These are phyloP conservation scores for Drosophila helvetica DNA, from an alignment of 2,888 invertebrate genomes.

Conservation along the genomic window DNA sequence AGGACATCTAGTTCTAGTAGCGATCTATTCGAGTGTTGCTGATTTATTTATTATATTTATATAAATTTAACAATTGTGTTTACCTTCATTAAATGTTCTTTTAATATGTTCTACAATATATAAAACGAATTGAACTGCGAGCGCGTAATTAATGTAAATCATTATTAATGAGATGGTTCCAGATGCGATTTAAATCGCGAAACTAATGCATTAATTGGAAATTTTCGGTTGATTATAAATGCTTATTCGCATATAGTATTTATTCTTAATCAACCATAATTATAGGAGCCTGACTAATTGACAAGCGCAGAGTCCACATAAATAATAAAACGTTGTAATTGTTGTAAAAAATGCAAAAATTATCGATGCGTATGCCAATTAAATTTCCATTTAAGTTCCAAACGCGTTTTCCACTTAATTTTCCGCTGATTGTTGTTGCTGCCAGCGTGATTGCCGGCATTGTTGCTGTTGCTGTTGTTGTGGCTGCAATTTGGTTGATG, in stretches of 20 bases:
- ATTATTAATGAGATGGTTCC: constrained; percentile 23
- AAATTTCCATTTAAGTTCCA: constrained; percentile 65
- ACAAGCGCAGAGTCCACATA: constrained; percentile 55
- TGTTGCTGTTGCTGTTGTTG: constrained; percentile 30
- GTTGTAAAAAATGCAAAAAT: constrained; percentile 53
- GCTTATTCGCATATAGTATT: constrained; percentile 8
- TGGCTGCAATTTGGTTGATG: constrained; percentile 43
- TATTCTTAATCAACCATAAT: constrained; percentile 48
- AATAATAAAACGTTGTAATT: constrained; percentile 67
- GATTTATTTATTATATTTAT: no score
- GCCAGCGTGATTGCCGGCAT: constrained; percentile 34
- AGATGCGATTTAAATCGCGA: constrained; percentile 1
- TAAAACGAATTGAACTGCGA: background rate
- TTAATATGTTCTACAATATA: background rate
- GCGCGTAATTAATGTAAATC: constrained; percentile 12
- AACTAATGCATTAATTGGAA: constrained; percentile 16
- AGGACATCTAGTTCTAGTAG: no score
- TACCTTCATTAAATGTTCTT: constrained; percentile 9
- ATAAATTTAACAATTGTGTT: no score
- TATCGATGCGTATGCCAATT: constrained; percentile 69
- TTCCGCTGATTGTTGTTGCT: constrained; percentile 28
- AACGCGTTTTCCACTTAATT: constrained; percentile 31
- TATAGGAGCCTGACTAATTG: constrained; percentile 63
- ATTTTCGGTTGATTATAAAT: background rate
- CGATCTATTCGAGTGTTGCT: no score